Conservation (phyloP, 2,797 vertebrate genomes). For the Melanotaenia pygmaea region DNA sequence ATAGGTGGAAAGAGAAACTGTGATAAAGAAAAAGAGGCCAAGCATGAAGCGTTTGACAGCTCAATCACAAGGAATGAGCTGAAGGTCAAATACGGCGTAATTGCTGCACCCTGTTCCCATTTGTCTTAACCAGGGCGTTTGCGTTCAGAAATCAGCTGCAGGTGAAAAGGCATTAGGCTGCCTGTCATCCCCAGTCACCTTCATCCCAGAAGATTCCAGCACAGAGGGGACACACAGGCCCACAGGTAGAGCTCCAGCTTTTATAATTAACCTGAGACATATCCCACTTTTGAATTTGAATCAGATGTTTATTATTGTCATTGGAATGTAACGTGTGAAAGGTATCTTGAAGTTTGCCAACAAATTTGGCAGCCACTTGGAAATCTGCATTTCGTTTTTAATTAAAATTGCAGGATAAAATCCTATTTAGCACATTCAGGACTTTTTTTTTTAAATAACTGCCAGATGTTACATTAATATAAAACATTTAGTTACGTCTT, state of each 20-base stretch:
- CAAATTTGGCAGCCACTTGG: too few species aligned
- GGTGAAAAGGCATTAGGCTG: slow-evolving; percentile 67
- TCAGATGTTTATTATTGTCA: neutral
- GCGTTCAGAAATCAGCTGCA: slow-evolving; percentile 60
- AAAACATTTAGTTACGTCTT: too few species aligned
- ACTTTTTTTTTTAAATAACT: too few species aligned
- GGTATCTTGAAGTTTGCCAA: too few species aligned
- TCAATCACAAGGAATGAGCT: slow-evolving; percentile 58
- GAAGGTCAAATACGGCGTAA: slow-evolving; percentile 68
- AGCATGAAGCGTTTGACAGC: slow-evolving; percentile 60
- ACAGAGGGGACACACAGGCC: slow-evolving; percentile 27
- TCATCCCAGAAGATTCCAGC: slow-evolving; percentile 52
- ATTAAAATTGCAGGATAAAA: too few species aligned
- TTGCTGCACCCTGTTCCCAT: slow-evolving; percentile 46
- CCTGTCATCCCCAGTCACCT: slow-evolving; percentile 76
- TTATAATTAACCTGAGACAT: slow-evolving; percentile 12
- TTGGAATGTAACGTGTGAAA: neutral
- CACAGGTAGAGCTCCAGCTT: slow-evolving; percentile 33
- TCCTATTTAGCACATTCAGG: too few species aligned
- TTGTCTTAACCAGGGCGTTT: slow-evolving; percentile 67
- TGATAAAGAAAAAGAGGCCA: slow-evolving; percentile 32
- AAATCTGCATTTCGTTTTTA: too few species aligned
- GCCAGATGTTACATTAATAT: too few species aligned
- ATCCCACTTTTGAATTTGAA: neutral
- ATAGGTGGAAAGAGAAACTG: slow-evolving; percentile 19